Base-by-base conservation (phyloP, 2,888 invertebrate genomes). In the Flexamia atlantica region DNA sequence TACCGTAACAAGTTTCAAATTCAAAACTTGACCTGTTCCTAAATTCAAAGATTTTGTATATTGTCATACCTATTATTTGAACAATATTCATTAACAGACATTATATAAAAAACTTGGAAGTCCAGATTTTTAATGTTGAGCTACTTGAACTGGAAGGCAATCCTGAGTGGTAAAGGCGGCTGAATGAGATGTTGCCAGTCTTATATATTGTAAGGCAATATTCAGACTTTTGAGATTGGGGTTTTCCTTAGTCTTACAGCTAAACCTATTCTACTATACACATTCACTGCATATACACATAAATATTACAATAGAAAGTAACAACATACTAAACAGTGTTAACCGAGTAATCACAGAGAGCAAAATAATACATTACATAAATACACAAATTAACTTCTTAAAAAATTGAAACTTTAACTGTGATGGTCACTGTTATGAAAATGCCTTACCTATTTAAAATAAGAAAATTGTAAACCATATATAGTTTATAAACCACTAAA, bases 291-390 rank as follows among this genome's bases (percentile, higher is more conserved):
- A 46, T 76, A 76, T 76, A 46, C 46, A 76, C 74, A 70, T 70
- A 17, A 76, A 76, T 46, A 76, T 50, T 46, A 76, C 74, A 76
- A 20, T 17, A 46, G 36, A 12, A 46, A 76, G 17, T 7, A 12
- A 76, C 28, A 76, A 14, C 32, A 36, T 40, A 32, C 72, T n/a
- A 28, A 68, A 30, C 32, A 36, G 1, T 30, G 68, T 36, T 30
- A 72, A 76, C 42, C 25, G 25, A 76, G 36, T 76, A 76, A 76
- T 76, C 74, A 76, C 74, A 76, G 74, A 76, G 74, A 76, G 74
- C 74, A 46, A 76, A 70, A 70, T 70, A 70, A 70, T 70, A 70
- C 70, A 70, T 20, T 23, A 25, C 4, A 64, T 64, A 64, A 28
- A 64, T 20, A 57, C 23, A 64, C 30, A 64, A 28, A 23, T 53